Base-by-base conservation (phyloP, 2,113 vertebrate species). In the Rhynchomys soricoides region DNA sequence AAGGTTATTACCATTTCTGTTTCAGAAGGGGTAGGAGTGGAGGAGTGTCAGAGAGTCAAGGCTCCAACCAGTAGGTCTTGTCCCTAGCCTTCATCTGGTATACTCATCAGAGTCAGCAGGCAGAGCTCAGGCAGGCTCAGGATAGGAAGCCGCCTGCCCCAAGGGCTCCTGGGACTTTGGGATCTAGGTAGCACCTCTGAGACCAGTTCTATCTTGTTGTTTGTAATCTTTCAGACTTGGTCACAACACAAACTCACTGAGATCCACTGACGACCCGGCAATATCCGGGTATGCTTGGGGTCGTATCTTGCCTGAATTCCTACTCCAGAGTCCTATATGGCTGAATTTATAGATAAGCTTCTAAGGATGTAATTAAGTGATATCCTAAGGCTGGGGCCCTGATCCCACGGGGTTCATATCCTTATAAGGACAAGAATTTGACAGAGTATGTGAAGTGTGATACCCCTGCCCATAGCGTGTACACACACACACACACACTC, bases 71-170 rank as follows among this genome's bases (percentile, higher is more conserved):
- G 40, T 64, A 89, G 40, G 34, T 22, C 24, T 50, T 8, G 1
- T 37, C 31, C 17, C 48, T 26, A 5, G 68, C 75, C 82, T 34
- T 50, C n/a, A 5, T 81, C 43, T 0, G 0, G 21, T 50, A 43
- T 34, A n/a, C 26, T 3, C 40, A 73, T 62, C 82, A 82, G 29
- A 70, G 34, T 57, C 55, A 12, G 21, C 9, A 77, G 24, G 68
- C 70, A 0, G 0, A 34, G n/a, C 68, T 40, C 13, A 68, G 3
- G 37, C 3, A 34, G 0, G 1, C 66, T 66, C 66, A 88, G 22
- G 48, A 26, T 55, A 64, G 26, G 40, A 85, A 59, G 82, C 29
- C 15, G 5, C 40, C 24, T 62, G 82, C 59, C 59, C 59, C 45
- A 66, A 85, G 15, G 1, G 52, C 62, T 57, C 43, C 43, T 1